Percentiles rank a stretch among this genome's conserved stretches.
Evolutionary conservation across 2,888 invertebrate genomes (phyloP).

Genomic region (Megaustenia siamemsis): DNA sequence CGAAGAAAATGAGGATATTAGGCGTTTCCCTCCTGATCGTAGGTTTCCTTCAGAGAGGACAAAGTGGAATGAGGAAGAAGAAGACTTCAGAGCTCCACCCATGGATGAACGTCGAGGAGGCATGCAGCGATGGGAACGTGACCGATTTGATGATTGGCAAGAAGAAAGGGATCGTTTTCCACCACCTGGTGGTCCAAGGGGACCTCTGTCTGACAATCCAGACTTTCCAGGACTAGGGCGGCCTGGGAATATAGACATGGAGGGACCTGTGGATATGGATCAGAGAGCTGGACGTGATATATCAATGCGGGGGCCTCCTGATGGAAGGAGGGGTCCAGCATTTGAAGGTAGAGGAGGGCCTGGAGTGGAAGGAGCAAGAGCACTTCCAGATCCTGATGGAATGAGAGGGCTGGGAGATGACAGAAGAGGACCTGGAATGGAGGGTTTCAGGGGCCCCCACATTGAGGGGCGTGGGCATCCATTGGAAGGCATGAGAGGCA

Average conservation of each 20-base stretch:
- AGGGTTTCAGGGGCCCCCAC: constrained; percentile 35
- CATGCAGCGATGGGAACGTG: constrained; percentile 29
- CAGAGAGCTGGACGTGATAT: constrained; percentile 35
- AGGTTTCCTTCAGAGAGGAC: constrained; percentile 41
- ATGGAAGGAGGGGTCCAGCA: constrained; percentile 1
- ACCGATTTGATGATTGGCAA: constrained; percentile 24
- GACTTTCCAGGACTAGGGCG: constrained; percentile 20
- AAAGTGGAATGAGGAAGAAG: constrained; percentile 30
- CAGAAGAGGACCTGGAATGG: constrained; percentile 30
- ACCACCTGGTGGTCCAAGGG: constrained; percentile 21
- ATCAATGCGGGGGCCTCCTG: background rate
- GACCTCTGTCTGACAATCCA: constrained; percentile 25
- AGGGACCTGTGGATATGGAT: constrained; percentile 48
- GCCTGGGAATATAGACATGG: background rate
- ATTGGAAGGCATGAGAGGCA: constrained; percentile 41
- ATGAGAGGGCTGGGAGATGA: constrained; percentile 29
- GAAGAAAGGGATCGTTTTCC: constrained; percentile 24
- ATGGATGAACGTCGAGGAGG: constrained; percentile 8
- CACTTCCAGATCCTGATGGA: constrained; percentile 17
- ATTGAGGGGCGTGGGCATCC: constrained; percentile 41
- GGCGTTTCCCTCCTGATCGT: constrained; percentile 28
- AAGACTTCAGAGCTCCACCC: constrained; percentile 22
- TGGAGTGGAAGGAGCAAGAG: constrained; percentile 21
- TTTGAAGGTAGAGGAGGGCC: constrained; percentile 40
- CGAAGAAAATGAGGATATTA: constrained; percentile 24